Evolutionary conservation across 1,140 invertebrate genomes (phyloP), one percentile per base, ranked within the genome.

Genomic region (Tribolium madens): DNA sequence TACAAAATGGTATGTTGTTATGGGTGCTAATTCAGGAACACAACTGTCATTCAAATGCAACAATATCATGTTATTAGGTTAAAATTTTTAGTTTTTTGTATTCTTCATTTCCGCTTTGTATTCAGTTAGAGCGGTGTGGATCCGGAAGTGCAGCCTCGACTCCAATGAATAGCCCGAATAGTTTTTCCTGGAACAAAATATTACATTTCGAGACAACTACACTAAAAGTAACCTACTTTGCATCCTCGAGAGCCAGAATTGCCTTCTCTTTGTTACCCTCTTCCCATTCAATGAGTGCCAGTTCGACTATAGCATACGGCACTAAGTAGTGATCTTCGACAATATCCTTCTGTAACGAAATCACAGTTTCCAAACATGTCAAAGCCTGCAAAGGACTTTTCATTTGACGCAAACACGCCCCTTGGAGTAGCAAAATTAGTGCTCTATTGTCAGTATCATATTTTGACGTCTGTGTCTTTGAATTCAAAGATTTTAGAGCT

Each of bases 151-250:
- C 15, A 98, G 87, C 57, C 96, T 90, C 0, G 96, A 97, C 83
- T 98, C 96, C 68, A 98, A 86, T 0, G 93, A 91, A 86, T 97
- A 98, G 2, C 94, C 92, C n/a, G 94, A 94, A 85, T 92, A 97
- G 83, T 95, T 93, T 88, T 93, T 95, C 85, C 95, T 96, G 84
- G 89, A 88, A 80, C 79, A 79, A 86, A 84, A 77, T 76, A 7
- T 21, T 10, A 68, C 4, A 48, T 75, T 26, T 10, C 13, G 4
- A 64, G 53, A 50, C n/a, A 74, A 57, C 36, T 57, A 21, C 3
- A 14, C 17, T 68, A 47, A 26, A 60, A 68, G 46, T 69, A 3
- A 4, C 42, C 88, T 88, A 96, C 95, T 93, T 97, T 3, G 95
- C 94, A 80, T 94, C 92, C 81, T 97, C 93, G 31, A 98, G 86